phyloP scores from a whole-genome alignment of 2,113 vertebrate genomes.

The Trochalopteron elliotii region DNA sequence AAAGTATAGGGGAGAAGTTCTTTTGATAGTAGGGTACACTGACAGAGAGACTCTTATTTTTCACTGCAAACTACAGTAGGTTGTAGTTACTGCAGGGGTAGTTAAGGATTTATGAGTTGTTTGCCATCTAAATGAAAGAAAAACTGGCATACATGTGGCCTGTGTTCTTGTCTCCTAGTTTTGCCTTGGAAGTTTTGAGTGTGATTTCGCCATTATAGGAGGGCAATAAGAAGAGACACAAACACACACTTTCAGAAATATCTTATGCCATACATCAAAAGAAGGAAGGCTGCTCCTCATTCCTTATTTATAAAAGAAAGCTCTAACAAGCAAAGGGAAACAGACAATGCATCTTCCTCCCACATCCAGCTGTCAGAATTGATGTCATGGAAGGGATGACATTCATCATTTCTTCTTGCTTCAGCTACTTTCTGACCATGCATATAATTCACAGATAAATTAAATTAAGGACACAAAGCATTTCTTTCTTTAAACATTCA shows the following conservation, averaged over 20 bases:
- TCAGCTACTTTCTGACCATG: background rate
- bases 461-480: background rate
- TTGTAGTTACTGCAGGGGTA: background rate
- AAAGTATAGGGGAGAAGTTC: background rate
- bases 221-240: background rate
- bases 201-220: background rate
- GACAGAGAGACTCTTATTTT: background rate
- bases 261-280: background rate
- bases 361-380: background rate
- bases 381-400: background rate
- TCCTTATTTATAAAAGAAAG: conserved; percentile 30
- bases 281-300: background rate
- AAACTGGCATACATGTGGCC: background rate
- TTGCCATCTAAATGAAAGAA: background rate
- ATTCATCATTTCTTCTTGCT: background rate
- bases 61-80: background rate
- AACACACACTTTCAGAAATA: background rate
- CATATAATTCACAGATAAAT: background rate
- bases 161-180: background rate
- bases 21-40: background rate
- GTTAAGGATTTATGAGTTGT: background rate
- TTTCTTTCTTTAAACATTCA: background rate
- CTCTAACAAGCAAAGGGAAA: background rate
- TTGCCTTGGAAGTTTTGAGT: background rate
- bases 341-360: conserved; percentile 4